Base-by-base conservation (phyloP, 2,113 vertebrate species). In the Thalassoma bifasciatum region DNA sequence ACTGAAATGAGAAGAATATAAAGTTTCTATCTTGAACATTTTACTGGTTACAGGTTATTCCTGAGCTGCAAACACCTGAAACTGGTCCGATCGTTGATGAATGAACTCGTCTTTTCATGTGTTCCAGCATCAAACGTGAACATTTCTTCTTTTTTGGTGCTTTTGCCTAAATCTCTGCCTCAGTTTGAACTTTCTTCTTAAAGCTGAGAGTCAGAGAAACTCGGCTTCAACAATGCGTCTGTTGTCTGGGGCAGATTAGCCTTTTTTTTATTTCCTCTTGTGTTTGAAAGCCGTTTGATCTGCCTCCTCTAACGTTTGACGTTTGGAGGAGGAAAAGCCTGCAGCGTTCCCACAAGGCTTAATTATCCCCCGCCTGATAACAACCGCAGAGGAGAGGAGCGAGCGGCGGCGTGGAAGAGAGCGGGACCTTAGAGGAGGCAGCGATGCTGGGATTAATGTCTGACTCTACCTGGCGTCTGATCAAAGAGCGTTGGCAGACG, bases 401-500 rank as follows among this genome's bases (percentile, higher is more conserved):
- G 83, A 30, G 30, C 30, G 30, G 30, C 30, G 30, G 74, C 63
- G 47, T 37, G 53, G 66, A 72, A 24, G 77, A 77, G 66, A 82
- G 72, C 51, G 30, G 65, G 61, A 74, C 63, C 36, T 50, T 14
- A 66, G 51, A 62, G 65, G 42, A 60, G 70, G 30, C 10, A n/a
- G 65, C 65, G 79, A 49, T 44, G 61, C 30, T 40, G 17, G n/a
- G 81, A 86, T 86, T 88, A 86, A 83, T 75, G 74, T 52, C 72
- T 84, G 76, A 87, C 88, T 79, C 81, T 65, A 87, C 76, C 87
- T 87, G 90, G 83, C 84, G 63, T 38, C 78, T 75, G 75, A 90
- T 89, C 83, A 91, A 63, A 86, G 37, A 21, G 77, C 80, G 88
- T 80, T 89, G 86, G 86, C 85, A 89, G 86, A 82, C 59, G 76